Percentiles rank a stretch among this genome's conserved stretches.
phyloP scores from a whole-genome alignment of 2,888 invertebrate genomes.

The Aporophyla lueneburgensis region DNA sequence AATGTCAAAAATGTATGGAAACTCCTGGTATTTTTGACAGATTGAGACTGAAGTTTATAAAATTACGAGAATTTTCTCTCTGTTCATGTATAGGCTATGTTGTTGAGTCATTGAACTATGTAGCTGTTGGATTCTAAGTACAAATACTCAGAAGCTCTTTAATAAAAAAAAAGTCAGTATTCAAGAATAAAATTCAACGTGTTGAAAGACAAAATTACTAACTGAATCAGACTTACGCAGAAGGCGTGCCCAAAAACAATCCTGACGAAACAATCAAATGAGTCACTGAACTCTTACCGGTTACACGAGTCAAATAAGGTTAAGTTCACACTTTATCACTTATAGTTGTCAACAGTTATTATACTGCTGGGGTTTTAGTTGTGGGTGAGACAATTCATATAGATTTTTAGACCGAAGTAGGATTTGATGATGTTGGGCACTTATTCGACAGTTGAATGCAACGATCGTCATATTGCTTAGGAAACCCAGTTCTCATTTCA shows the following conservation, averaged over 20 bases:
- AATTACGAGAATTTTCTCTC: too few species aligned
- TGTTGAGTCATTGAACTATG: not conserved
- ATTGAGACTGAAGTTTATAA: too few species aligned
- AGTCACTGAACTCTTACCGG: conserved; percentile 37
- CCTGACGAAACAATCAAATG: conserved; percentile 15
- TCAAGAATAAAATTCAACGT: not conserved
- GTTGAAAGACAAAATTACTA: conserved; percentile 12
- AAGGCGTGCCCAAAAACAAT: conserved; percentile 6
- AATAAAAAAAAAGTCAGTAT: not conserved
- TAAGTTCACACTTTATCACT: conserved; percentile 27
- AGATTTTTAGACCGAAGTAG: not conserved
- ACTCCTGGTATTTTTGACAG: too few species aligned
- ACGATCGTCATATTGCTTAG: not conserved
- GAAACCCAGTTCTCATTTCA: not conserved
- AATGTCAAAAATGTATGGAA: too few species aligned
- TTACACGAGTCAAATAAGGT: conserved; percentile 39
- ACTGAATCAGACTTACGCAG: conserved; percentile 25
- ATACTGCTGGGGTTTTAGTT: conserved; percentile 36
- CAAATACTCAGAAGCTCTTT: not conserved
- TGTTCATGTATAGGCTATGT: not conserved
- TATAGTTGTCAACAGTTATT: conserved; percentile 31
- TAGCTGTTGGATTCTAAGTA: too few species aligned
- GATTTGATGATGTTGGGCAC: not conserved
- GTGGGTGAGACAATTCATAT: not conserved
- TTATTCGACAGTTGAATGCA: not conserved